Conservation (phyloP, 1,140 invertebrate species). For the Belonocnema kinseyi region DNA sequence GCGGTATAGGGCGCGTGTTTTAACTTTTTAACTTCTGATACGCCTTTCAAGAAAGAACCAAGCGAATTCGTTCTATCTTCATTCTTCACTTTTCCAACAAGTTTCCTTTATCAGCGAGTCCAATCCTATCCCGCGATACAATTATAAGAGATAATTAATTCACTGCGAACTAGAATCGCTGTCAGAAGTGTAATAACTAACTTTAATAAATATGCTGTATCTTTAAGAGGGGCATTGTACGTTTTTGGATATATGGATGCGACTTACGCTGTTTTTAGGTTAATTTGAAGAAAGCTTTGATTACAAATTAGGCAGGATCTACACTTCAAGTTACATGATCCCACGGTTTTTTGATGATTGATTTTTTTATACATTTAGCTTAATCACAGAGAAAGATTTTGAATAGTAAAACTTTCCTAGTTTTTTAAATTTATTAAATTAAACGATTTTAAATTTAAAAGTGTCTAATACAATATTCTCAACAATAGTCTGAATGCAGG, state of each 20-base stretch:
- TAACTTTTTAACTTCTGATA: conserved; percentile 37
- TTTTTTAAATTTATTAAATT: too few relatives aligned
- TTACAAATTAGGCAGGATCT: too few relatives aligned
- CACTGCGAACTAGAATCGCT: not conserved
- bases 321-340: too few relatives aligned
- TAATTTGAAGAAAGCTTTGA: too few relatives aligned
- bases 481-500: too few relatives aligned
- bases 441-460: too few relatives aligned
- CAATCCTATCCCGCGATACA: not conserved
- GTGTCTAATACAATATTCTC: too few relatives aligned
- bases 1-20: conserved; percentile 16
- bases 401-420: too few relatives aligned
- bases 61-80: conserved; percentile 17
- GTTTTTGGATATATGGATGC: not conserved
- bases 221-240: not conserved
- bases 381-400: too few relatives aligned
- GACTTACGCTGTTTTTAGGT: too few relatives aligned
- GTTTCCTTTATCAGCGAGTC: not conserved
- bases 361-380: not conserved
- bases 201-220: not conserved
- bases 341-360: not conserved
- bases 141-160: not conserved
- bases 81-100: conserved; percentile 4
- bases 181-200: not conserved
- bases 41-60: conserved; percentile 14